Conservation (phyloP, 2,113 vertebrate species). For the Platycercus adscitus region DNA sequence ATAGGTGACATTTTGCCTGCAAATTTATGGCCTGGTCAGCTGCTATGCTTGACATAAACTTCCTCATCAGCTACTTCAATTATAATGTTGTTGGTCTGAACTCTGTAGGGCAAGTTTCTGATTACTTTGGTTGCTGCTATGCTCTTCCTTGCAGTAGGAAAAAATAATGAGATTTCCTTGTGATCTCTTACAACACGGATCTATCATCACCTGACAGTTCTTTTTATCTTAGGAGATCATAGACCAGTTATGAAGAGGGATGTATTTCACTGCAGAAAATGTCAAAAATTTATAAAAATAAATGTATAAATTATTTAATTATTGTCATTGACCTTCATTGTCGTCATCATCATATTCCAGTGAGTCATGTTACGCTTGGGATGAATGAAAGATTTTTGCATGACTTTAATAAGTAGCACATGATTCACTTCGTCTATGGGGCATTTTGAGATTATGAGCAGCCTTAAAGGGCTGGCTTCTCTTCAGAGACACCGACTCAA, state of each 20-base stretch:
- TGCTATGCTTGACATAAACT: neutral
- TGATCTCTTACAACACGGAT: neutral
- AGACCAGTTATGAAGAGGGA: neutral
- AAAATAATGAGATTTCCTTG: neutral
- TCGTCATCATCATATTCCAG: neutral
- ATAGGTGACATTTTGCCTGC: neutral
- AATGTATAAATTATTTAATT: slow-evolving; percentile 10
- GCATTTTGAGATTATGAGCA: neutral
- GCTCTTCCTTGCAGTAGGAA: neutral
- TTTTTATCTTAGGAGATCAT: neutral
- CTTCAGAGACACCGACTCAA: neutral
- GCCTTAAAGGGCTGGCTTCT: neutral
- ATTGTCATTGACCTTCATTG: neutral
- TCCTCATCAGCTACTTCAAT: neutral
- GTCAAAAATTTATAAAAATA: neutral
- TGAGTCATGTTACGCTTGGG: neutral
- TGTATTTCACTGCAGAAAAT: neutral
- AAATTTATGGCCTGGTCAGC: neutral
- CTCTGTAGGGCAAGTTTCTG: neutral
- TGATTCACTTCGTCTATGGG: neutral
- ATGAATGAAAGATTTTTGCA: neutral
- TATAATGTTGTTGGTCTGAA: neutral
- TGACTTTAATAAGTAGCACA: neutral
- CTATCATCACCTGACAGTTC: neutral
- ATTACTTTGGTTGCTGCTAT: neutral